phyloP scores from a whole-genome alignment of 1,140 invertebrate genomes.

The Monomorium pharaonis region DNA sequence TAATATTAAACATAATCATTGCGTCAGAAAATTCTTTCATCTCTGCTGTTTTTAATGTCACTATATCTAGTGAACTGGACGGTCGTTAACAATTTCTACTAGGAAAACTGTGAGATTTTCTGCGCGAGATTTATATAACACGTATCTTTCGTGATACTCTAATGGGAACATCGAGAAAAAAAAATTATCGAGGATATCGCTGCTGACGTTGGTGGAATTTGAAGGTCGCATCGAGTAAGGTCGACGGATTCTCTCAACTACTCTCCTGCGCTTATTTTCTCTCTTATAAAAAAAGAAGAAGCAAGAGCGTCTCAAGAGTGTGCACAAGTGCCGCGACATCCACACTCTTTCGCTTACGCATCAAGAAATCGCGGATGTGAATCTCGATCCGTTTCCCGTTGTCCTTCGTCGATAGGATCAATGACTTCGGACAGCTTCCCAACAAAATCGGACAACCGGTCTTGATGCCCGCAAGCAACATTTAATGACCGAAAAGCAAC shows the following conservation, averaged over 20 bases:
- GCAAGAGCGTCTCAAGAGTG: not conserved
- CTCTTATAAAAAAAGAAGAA: not conserved
- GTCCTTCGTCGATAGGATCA: constrained; percentile 29
- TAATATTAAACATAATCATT: constrained; percentile 5
- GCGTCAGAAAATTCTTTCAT: not conserved
- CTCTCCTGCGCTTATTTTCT: not conserved
- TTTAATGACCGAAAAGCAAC: constrained; percentile 1
- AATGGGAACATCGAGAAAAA: constrained; percentile 44
- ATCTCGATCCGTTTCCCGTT: constrained; percentile 9
- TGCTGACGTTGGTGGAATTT: constrained; percentile 22
- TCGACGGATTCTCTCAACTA: constrained; percentile 10
- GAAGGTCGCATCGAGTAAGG: constrained; percentile 35
- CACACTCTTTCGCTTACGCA: not conserved
- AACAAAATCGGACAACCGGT: not conserved
- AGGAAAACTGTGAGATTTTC: not conserved
- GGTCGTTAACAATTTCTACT: not conserved
- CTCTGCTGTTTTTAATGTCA: not conserved
- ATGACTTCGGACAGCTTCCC: constrained; percentile 2
- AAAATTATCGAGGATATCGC: constrained; percentile 18
- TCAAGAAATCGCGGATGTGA: not conserved
- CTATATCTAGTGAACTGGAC: not conserved
- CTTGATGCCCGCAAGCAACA: not conserved
- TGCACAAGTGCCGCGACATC: not conserved
- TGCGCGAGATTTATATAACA: constrained; percentile 21
- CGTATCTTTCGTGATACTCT: constrained; percentile 8